These are phyloP conservation scores for Andinoacara biseriatus DNA, from an alignment of 2,113 vertebrate genomes.

Conservation along the genomic window DNA sequence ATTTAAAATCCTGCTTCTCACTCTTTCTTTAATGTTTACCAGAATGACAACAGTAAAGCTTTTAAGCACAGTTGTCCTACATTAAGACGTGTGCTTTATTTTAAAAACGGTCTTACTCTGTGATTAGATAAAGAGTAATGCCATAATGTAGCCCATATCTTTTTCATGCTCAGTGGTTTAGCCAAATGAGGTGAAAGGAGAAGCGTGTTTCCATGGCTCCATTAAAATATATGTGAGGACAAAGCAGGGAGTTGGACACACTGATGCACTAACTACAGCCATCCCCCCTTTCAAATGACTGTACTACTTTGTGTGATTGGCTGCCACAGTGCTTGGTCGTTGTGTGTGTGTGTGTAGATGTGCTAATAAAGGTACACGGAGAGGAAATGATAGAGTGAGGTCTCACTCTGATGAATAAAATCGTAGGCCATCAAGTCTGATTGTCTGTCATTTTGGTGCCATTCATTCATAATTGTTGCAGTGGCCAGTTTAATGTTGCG, in stretches of 20 bases:
- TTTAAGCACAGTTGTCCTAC: background rate
- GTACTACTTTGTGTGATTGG: constrained; percentile 49
- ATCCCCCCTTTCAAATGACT: constrained; percentile 36
- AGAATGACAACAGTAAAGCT: background rate
- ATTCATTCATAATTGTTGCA: constrained; percentile 40
- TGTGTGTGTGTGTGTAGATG: constrained; percentile 12
- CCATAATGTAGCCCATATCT: constrained; percentile 23
- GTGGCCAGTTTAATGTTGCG: constrained; percentile 44
- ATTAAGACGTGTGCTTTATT: background rate
- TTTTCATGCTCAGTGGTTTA: constrained; percentile 49
- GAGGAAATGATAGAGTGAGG: constrained; percentile 49
- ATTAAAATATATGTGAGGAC: constrained; percentile 49
- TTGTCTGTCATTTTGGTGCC: constrained; percentile 46
- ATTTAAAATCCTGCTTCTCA: background rate
- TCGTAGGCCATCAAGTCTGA: constrained; percentile 34
- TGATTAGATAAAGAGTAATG: constrained; percentile 38
- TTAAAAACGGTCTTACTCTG: background rate
- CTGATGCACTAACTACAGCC: constrained; percentile 37
- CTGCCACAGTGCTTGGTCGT: constrained; percentile 30
- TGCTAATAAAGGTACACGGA: constrained; percentile 61
- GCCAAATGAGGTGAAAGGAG: constrained; percentile 52
- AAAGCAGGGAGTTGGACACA: constrained; percentile 52
- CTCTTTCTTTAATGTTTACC: constrained; percentile 4
- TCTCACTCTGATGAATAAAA: constrained; percentile 54
- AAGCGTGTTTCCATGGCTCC: constrained; percentile 14